These are phyloP conservation scores for Myopa tessellatipennis DNA, from an alignment of 2,888 invertebrate genomes.

Conservation along the genomic window DNA sequence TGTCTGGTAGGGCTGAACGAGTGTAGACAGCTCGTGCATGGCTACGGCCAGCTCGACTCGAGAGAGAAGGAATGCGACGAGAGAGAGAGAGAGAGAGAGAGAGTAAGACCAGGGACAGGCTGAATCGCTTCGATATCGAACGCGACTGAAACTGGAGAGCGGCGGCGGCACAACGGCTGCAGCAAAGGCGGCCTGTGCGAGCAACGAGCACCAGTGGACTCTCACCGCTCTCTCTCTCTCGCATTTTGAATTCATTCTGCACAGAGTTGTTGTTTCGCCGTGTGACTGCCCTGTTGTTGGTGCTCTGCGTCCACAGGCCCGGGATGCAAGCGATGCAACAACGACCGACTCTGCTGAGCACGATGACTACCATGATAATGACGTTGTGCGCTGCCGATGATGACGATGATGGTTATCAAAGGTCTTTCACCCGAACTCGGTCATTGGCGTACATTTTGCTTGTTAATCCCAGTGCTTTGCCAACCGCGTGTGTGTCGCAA, in stretches of 20 bases:
- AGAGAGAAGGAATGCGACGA: neutral
- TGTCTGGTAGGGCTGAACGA: too few species aligned
- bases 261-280: neutral
- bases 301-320: constrained; percentile 14
- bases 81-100: constrained; percentile 17
- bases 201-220: neutral
- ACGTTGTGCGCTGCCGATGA: constrained; percentile 47
- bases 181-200: neutral
- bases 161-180: too few species aligned
- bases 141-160: constrained; percentile 3
- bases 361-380: constrained; percentile 42
- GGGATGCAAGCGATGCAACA: constrained; percentile 33
- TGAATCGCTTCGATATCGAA: constrained; percentile 1
- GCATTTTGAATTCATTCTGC: neutral
- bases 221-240: too few species aligned
- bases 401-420: constrained; percentile 68
- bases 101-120: neutral
- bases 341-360: constrained; percentile 36
- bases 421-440: constrained; percentile 70
- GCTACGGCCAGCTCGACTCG: neutral
- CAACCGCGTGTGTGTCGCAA: constrained; percentile 67
- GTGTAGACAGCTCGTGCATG: neutral
- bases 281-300: neutral
- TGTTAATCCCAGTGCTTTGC: constrained; percentile 66
- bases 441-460: constrained; percentile 69